Conservation (phyloP, 2,113 vertebrate species). For the Halichoerus grypus region DNA sequence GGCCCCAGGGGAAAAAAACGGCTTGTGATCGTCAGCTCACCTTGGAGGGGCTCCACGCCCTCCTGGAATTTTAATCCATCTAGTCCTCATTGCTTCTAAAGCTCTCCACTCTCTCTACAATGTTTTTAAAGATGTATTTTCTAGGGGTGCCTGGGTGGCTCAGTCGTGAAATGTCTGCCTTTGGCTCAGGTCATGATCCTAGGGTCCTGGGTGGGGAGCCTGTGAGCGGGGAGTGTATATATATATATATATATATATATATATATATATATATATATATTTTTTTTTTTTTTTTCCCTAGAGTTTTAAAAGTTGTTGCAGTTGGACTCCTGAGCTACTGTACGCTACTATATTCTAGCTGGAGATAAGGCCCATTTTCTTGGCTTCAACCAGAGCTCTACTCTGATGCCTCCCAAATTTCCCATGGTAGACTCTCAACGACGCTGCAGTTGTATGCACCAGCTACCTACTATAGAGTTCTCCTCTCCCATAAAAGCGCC, state of each 20-base stretch:
- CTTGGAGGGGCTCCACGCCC: neutral
- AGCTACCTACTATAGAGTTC: neutral
- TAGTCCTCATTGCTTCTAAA: neutral
- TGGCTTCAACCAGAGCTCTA: neutral
- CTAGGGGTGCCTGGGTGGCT: neutral
- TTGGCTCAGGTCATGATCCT: neutral
- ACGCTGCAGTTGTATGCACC: neutral
- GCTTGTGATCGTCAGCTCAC: neutral
- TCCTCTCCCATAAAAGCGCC: neutral
- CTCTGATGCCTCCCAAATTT: neutral
- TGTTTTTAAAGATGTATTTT: neutral
- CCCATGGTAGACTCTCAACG: neutral
- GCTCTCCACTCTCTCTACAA: neutral
- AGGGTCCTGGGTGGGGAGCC: neutral
- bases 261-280: too few relatives aligned
- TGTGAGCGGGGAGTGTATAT: too few relatives aligned
- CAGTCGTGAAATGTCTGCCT: too few relatives aligned
- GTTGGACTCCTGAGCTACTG: neutral
- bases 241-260: too few relatives aligned
- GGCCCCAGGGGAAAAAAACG: neutral
- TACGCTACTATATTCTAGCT: neutral
- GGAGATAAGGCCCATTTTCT: neutral
- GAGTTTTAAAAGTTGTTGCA: neutral
- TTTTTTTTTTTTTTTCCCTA: neutral
- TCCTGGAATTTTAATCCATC: conserved; percentile 13